Percentiles rank a stretch among this genome's conserved stretches.
Conservation (phyloP, 92 coral and sea anemone genomes). For the Epizoanthus stellaris region DNA sequence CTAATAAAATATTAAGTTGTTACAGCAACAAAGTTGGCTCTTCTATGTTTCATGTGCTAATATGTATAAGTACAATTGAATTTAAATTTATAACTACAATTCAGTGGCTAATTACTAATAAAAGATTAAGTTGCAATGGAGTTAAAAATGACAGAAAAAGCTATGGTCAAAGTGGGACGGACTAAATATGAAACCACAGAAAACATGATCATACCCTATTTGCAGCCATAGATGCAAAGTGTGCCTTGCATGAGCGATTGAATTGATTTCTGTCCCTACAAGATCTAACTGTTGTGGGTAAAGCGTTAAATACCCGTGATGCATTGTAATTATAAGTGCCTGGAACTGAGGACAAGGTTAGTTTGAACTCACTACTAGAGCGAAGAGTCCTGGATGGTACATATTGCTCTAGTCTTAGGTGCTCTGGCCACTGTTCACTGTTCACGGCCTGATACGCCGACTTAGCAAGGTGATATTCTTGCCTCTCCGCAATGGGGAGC, state of each 20-base stretch:
- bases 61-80: background rate
- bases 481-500: conserved; percentile 52
- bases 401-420: conserved; percentile 22
- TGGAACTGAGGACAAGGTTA: conserved; percentile 4
- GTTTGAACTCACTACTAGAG: background rate
- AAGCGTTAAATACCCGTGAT: conserved; percentile 14
- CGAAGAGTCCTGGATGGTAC: conserved; percentile 12
- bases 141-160: conserved; percentile 5
- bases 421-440: conserved; percentile 28
- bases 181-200: conserved; percentile 11
- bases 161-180: conserved; percentile 9
- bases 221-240: too few species aligned
- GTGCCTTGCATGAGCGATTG: conserved; percentile 2
- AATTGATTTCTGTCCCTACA: conserved; percentile 14
- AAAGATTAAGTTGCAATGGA: conserved; percentile 3
- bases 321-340: conserved; percentile 27
- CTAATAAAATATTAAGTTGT: conserved; percentile 3
- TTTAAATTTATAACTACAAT: background rate
- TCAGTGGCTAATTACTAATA: conserved; percentile 1
- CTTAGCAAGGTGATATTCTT: conserved; percentile 32
- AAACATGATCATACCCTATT: conserved; percentile 7
- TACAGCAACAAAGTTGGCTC: conserved; percentile 1
- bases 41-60: background rate
- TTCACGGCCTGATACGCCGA: conserved; percentile 7
- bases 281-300: conserved; percentile 22